These are phyloP conservation scores for Intellagama lesueurii DNA, from an alignment of 2,797 vertebrate genomes.

Conservation along the genomic window DNA sequence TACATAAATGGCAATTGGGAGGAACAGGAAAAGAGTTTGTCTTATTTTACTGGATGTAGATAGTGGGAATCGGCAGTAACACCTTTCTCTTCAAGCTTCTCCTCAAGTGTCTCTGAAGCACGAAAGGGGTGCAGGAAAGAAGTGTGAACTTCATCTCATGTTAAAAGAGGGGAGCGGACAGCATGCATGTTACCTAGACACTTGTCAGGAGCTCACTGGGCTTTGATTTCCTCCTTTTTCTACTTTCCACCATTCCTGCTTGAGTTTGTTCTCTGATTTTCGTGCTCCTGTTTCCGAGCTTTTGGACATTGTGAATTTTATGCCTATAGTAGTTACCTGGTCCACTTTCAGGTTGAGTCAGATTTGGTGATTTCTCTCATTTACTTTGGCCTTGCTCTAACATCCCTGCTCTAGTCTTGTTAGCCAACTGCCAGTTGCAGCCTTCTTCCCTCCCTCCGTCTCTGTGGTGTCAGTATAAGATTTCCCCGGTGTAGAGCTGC, in stretches of 20 bases:
- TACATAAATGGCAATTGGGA: not conserved
- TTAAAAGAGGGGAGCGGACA: not conserved
- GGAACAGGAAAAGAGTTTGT: not conserved
- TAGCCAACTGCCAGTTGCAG: not conserved
- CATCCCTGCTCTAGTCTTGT: not conserved
- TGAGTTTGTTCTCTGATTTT: not conserved
- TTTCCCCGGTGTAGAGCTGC: not conserved
- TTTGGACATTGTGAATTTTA: not conserved
- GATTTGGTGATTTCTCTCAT: not conserved
- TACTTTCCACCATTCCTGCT: rapidly evolving
- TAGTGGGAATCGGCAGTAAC: too few species aligned
- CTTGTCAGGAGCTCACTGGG: not conserved
- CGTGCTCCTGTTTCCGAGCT: not conserved
- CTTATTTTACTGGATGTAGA: too few species aligned
- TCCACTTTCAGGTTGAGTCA: not conserved
- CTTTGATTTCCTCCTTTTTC: not conserved
- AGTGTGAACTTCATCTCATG: not conserved
- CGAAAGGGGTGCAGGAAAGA: not conserved
- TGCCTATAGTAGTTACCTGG: not conserved
- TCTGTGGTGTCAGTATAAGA: too few species aligned
- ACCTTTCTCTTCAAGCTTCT: not conserved
- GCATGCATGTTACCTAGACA: not conserved
- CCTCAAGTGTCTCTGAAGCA: not conserved
- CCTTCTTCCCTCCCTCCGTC: not conserved
- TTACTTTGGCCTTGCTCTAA: not conserved